Evolutionary conservation across 1,140 invertebrate species (phyloP), one percentile per base, ranked within the genome.

Genomic region (Drosophila murphyi): DNA sequence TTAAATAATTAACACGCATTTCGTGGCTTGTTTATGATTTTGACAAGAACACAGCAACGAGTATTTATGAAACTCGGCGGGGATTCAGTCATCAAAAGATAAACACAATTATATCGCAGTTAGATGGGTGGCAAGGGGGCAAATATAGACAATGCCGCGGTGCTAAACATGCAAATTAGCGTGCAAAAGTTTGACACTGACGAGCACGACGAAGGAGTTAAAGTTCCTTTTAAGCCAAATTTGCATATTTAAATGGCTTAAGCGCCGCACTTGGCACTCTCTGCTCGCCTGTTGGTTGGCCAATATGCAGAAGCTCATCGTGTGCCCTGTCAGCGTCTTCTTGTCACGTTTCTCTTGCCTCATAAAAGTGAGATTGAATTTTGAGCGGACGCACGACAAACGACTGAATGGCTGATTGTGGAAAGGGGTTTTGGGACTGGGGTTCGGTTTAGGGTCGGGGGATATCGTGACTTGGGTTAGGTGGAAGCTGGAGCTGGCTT

Each of bases 351-450:
- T 78, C 80, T 78, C 59, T 72, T 81, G 85, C 35, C 85, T 88
- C 85, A 85, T 88, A 88, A 88, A 89, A 88, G 80, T 81, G 72
- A 89, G 85, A 88, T 88, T 88, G 85, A 88, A 89, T 87, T 89
- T 89, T 87, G 80, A 89, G 69, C 80, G 80, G 83, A 64, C 51
- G 73, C 35, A 52, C 81, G 51, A 70, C 47, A 74, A 83, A 71
- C 64, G 62, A 57, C 76, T 37, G 52, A 65, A 52, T 29, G 31
- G 35, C 8, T 41, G 31, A 20, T 5, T 5, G n/a, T 3, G n/a
- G 8, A 3, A 20, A 2, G 12, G 52, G 28, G 37, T 6, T 5
- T 12, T 32, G 5, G 4, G 34, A 8, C 7, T 2, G 52, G 3
- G n/a, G 3, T 20, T 20, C 20, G 20, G 20, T 20, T 20, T 20